Percentiles rank a stretch among this genome's conserved stretches.
phyloP scores from a whole-genome alignment of 2,797 vertebrate species.

The Kryptolebias ocellatus region DNA sequence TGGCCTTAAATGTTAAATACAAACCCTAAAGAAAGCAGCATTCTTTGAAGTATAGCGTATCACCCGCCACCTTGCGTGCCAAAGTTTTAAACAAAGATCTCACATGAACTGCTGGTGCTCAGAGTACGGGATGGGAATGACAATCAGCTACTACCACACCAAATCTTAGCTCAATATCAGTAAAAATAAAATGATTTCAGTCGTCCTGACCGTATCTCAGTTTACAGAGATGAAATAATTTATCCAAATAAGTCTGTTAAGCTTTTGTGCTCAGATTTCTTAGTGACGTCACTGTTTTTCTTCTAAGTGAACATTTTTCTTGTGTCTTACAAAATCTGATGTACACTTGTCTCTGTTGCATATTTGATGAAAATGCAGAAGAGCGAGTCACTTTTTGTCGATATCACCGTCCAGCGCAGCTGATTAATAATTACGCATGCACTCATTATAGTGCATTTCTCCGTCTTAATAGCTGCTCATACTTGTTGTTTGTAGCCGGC shows the following conservation, averaged over 20 bases:
- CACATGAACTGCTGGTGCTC: no score
- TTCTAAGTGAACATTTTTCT: not conserved
- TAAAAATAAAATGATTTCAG: no score
- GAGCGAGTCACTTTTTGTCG: not conserved
- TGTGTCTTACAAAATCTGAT: not conserved
- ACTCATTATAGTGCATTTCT: slow-evolving; percentile 27
- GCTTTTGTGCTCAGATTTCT: not conserved
- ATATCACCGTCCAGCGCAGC: slow-evolving; percentile 12
- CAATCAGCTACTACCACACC: no score
- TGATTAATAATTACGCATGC: slow-evolving; percentile 15
- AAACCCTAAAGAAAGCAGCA: no score
- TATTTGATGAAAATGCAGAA: not conserved
- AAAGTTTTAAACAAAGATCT: no score
- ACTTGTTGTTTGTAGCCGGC: slow-evolving; percentile 3
- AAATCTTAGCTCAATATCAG: no score
- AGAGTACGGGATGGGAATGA: no score
- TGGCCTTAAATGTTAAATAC: no score
- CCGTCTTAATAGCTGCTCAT: slow-evolving; percentile 4
- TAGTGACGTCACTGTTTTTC: not conserved
- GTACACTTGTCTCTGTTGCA: not conserved
- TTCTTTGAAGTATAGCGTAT: no score
- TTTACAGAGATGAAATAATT: no score
- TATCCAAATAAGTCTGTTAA: not conserved
- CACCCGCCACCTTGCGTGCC: no score
- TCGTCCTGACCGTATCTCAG: no score